These are phyloP conservation scores for Nibea albiflora DNA, from an alignment of 2,113 vertebrate genomes.

Conservation along the genomic window DNA sequence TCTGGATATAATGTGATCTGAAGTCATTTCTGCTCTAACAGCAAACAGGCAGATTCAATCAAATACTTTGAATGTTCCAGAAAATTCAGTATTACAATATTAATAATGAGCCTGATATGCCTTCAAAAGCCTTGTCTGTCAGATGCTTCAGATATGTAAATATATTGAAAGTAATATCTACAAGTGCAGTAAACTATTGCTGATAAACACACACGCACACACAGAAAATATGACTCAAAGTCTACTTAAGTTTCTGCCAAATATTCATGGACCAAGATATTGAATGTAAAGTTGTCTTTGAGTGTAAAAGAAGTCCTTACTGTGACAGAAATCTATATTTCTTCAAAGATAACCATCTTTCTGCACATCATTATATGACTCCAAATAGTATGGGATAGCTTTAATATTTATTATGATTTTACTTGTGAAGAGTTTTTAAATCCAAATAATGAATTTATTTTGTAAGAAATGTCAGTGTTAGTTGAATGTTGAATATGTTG, in stretches of 20 bases:
- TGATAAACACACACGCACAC: constrained; percentile 13
- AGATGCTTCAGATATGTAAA: constrained; percentile 21
- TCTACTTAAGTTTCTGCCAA: constrained; percentile 53
- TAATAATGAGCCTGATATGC: constrained; percentile 12
- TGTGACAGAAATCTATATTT: background rate
- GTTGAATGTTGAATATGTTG: background rate
- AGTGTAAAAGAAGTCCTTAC: constrained; percentile 6
- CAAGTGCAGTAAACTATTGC: background rate
- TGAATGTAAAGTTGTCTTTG: constrained; percentile 17
- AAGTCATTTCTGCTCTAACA: background rate
- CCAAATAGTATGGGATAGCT: constrained; percentile 12
- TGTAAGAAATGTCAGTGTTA: background rate
- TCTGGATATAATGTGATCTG: background rate
- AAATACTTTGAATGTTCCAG: background rate
- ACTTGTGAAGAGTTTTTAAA: constrained; percentile 19
- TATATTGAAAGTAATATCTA: constrained; percentile 5
- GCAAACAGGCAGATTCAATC: background rate
- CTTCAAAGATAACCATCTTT: background rate
- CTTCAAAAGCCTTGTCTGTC: constrained; percentile 53
- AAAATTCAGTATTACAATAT: constrained; percentile 1
- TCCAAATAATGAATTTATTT: background rate
- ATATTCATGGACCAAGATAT: constrained; percentile 27
- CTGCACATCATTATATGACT: background rate
- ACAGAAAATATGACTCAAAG: constrained; percentile 17
- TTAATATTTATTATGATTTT: constrained; percentile 5